Evolutionary conservation across 2,888 invertebrate species (phyloP), one percentile per base, ranked within the genome.

Genomic region (Dasysyrphus albostriatus): DNA sequence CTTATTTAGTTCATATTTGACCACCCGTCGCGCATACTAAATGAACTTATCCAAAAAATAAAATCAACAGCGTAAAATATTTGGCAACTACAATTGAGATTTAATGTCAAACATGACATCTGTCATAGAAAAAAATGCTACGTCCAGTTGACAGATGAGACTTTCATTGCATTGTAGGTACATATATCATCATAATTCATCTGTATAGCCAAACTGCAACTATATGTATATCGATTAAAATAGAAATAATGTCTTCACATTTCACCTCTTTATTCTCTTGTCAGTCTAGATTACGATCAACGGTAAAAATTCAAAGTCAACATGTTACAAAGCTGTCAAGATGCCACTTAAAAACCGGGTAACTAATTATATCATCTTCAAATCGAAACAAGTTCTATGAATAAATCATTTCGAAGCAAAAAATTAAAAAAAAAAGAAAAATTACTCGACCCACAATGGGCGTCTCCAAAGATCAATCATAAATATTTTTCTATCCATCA

Each of bases 401-500:
- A 69, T 69, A 69, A 54, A 54, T 67, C 67, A 67, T 37, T 37
- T 47, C 47, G 2, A 19, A 16, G 9, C 34, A 8, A 5, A 34
- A 47, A 65, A 24, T 9, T 6, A n/a, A 47, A n/a, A 34, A 65
- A 34, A 56, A 8, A 32, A n/a, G 54, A 56, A 63, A 69, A 51
- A 69, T 69, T 54, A 39, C 51, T 69, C 54, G 39, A 39, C 54
- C 69, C 54, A 69, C 54, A 54, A 69, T 54, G 69, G 67, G 69
- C 69, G 69, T 69, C 24, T 69, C 58, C 44, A 54, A 37, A 74
- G 59, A 75, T 63, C 78, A 74, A 83, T 73, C 78, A 70, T 47
- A 70, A 37, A 67, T 24, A 34, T n/a, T 24, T 37, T 39, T 24
- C 39, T 16, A 54, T 69, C 69, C 39, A 69, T 69, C 69, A 19